Evolutionary conservation across 2,113 vertebrate species (phyloP).

Genomic region (Calyptomena viridis): DNA sequence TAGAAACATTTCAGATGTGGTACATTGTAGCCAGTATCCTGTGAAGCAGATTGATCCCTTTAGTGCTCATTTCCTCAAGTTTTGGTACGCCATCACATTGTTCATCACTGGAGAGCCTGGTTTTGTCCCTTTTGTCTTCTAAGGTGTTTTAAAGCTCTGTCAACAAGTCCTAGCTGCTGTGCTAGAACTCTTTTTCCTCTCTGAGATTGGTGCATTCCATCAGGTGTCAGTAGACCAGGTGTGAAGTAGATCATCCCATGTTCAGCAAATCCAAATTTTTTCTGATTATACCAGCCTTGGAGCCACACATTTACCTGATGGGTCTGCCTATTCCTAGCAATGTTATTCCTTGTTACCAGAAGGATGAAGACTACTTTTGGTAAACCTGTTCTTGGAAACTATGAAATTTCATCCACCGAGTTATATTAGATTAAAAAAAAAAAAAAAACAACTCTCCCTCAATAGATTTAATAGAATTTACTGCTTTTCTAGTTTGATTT

Average conservation of each 20-base stretch:
- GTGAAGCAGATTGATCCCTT: background rate
- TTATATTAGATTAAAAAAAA: background rate
- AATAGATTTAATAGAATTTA: background rate
- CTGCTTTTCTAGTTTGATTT: background rate
- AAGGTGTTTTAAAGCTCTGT: background rate
- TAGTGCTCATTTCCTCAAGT: background rate
- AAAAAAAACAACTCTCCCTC: background rate
- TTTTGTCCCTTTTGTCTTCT: background rate
- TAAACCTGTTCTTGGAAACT: background rate
- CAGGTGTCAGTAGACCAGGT: background rate
- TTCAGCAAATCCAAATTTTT: background rate
- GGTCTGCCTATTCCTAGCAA: background rate
- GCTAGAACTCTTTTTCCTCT: background rate
- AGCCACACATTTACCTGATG: background rate
- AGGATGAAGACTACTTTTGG: rapidly evolving
- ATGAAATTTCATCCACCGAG: background rate
- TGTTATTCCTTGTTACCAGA: background rate
- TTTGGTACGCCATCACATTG: background rate
- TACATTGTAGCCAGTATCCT: background rate
- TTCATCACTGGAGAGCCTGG: background rate
- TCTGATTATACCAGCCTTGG: background rate
- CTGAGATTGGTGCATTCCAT: background rate
- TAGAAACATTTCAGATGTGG: background rate
- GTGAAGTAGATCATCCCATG: background rate
- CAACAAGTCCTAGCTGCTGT: background rate